Evolutionary conservation across 1,140 invertebrate genomes (phyloP).

Genomic region (Drosophila santomea): DNA sequence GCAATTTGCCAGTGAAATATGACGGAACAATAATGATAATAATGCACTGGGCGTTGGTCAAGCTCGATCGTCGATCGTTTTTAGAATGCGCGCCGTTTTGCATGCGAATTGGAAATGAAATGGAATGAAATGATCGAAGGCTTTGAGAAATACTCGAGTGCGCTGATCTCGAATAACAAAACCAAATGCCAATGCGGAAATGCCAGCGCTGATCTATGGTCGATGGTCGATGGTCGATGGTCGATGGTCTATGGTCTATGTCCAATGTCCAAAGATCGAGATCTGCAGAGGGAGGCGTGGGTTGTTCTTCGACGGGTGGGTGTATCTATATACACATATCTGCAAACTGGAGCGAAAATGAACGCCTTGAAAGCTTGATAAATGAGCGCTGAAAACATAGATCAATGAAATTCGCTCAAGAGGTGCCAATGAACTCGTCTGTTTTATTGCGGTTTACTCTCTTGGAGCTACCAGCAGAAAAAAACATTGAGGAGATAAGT

Average conservation of each 20-base stretch:
- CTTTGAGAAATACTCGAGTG: background rate
- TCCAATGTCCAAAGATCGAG: conserved; percentile 30
- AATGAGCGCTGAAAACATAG: conserved; percentile 31
- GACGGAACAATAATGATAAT: conserved; percentile 55
- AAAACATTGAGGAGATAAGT: conserved; percentile 2
- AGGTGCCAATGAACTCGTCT: conserved; percentile 33
- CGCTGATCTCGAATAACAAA: background rate
- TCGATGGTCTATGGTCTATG: background rate
- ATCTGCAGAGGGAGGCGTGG: conserved; percentile 24
- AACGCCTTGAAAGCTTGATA: conserved; percentile 42
- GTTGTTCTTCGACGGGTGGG: conserved; percentile 11
- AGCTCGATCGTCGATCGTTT: conserved; percentile 4
- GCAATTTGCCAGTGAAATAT: conserved; percentile 53
- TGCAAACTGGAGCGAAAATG: conserved; percentile 31
- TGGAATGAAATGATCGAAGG: conserved; percentile 31
- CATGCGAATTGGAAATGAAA: conserved; percentile 26
- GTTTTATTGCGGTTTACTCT: conserved; percentile 9
- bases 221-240: background rate
- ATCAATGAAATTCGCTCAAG: conserved; percentile 40
- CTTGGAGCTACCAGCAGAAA: background rate
- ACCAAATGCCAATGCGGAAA: conserved; percentile 42
- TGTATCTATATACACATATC: conserved; percentile 3
- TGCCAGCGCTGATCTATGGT: conserved; percentile 23
- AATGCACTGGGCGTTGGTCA: conserved; percentile 55
- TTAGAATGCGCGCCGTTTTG: conserved; percentile 30